These are phyloP conservation scores for Aulostomus chinensis DNA, from an alignment of 2,797 vertebrate genomes.

Conservation along the genomic window DNA sequence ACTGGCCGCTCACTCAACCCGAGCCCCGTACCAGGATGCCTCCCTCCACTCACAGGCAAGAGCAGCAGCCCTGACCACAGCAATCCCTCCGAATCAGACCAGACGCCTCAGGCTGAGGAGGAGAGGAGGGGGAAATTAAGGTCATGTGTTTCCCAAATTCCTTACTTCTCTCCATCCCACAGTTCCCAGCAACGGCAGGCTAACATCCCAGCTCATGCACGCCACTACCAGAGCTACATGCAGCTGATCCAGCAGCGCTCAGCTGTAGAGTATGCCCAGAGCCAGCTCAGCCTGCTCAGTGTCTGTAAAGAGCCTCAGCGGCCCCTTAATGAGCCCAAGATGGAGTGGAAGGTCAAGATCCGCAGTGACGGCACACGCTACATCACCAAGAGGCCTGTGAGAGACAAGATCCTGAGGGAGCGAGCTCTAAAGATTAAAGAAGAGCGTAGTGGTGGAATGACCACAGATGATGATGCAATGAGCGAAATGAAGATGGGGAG, in stretches of 20 bases:
- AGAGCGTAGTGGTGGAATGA: constrained; percentile 93
- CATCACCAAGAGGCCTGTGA: constrained; percentile 94
- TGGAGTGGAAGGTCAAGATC: constrained; percentile 98
- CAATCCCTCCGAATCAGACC: constrained; percentile 72
- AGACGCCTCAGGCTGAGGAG: constrained; percentile 73
- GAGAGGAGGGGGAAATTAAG: constrained; percentile 73
- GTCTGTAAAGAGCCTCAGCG: constrained; percentile 86
- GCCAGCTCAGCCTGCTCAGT: constrained; percentile 92
- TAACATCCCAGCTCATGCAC: constrained; percentile 90
- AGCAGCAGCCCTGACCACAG: constrained; percentile 80
- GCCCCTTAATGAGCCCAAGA: constrained; percentile 83
- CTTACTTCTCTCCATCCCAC: constrained; percentile 92
- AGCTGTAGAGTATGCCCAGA: constrained; percentile 92
- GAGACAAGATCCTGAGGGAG: constrained; percentile 94
- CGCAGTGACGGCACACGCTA: constrained; percentile 94
- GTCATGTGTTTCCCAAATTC: constrained; percentile 75
- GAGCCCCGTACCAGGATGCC: constrained; percentile 60
- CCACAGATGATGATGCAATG: constrained; percentile 93
- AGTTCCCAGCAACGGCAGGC: constrained; percentile 86
- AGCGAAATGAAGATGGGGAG: constrained; percentile 98
- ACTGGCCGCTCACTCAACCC: constrained; percentile 52
- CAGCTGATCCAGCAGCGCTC: constrained; percentile 95
- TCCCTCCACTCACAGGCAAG: constrained; percentile 68
- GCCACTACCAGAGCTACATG: constrained; percentile 98
- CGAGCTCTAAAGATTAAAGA: constrained; percentile 97